Conservation (phyloP, 1,140 invertebrate genomes). For the Callitettix versicolor region DNA sequence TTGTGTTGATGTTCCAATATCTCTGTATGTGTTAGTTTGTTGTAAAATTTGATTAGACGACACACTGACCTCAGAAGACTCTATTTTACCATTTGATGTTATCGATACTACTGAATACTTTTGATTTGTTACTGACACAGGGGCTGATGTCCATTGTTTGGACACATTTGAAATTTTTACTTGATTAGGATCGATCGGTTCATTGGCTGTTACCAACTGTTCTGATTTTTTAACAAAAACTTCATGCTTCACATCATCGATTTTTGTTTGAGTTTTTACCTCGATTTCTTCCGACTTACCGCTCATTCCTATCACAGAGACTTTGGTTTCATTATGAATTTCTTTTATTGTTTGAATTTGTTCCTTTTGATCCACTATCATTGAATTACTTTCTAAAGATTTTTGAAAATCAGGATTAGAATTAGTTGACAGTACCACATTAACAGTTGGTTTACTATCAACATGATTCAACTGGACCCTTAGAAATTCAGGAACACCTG, state of each 20-base stretch:
- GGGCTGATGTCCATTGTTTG: conserved; percentile 3
- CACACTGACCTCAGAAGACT: not conserved
- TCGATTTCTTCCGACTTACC: not conserved
- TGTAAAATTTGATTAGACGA: conserved; percentile 1
- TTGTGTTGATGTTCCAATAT: not conserved
- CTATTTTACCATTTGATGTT: conserved; percentile 5
- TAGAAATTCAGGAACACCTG: conserved; percentile 51
- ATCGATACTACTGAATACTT: conserved; percentile 15
- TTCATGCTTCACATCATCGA: not conserved
- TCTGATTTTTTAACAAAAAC: not conserved
- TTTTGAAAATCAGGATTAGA: not conserved
- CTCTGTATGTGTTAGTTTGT: conserved; percentile 5
- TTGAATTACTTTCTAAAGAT: not conserved
- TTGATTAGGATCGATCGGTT: conserved; percentile 7
- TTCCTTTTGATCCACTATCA: not conserved
- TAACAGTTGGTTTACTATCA: conserved; percentile 30
- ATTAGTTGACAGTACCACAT: conserved; percentile 15
- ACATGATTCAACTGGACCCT: conserved; percentile 57
- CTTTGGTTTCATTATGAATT: not conserved
- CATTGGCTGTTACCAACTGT: not conserved
- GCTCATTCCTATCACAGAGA: not conserved
- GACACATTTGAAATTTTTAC: not conserved
- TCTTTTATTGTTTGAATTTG: not conserved
- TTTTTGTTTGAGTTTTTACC: not conserved
- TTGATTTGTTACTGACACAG: conserved; percentile 5